Percentiles rank a stretch among this genome's conserved stretches.
These are phyloP conservation scores for Nomada goodeniana DNA, from an alignment of 2,888 invertebrate species.

Conservation along the genomic window DNA sequence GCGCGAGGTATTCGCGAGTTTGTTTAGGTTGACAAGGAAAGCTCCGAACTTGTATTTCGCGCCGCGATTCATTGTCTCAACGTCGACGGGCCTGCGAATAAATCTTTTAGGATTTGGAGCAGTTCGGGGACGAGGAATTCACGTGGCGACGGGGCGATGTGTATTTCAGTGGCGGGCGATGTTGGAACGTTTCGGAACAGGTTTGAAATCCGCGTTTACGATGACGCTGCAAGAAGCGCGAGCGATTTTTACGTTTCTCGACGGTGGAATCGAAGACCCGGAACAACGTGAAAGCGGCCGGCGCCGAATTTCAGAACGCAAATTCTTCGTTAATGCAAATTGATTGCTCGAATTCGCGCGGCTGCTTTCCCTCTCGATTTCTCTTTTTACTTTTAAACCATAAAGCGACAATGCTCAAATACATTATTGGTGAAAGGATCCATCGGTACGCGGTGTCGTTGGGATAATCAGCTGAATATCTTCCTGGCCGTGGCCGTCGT, in stretches of 20 bases:
- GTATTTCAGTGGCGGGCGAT: neutral
- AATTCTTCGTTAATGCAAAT: slow-evolving; percentile 55
- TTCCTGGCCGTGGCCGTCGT: neutral
- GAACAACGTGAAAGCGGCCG: slow-evolving; percentile 36
- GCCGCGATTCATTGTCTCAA: slow-evolving; percentile 7
- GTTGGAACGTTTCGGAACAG: slow-evolving; percentile 12
- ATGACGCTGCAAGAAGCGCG: neutral
- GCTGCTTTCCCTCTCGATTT: slow-evolving; percentile 71
- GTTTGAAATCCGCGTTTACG: slow-evolving; percentile 7
- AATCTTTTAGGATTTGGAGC: neutral
- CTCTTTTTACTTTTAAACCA: slow-evolving; percentile 65
- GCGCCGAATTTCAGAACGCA: slow-evolving; percentile 31
- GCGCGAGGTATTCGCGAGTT: slow-evolving; percentile 34
- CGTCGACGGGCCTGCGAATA: neutral
- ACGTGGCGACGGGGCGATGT: neutral
- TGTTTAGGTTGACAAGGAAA: slow-evolving; percentile 27
- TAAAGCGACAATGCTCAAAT: slow-evolving; percentile 65
- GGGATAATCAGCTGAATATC: slow-evolving; percentile 52
- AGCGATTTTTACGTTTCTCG: neutral
- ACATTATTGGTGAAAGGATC: slow-evolving; percentile 70
- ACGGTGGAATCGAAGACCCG: neutral
- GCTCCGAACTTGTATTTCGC: neutral
- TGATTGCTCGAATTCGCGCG: slow-evolving; percentile 42
- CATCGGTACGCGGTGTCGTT: slow-evolving; percentile 42
- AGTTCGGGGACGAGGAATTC: slow-evolving; percentile 7